A percentile compares a stretch with the other conserved stretches of the same genome.
These are phyloP conservation scores for Meteorus cinctellus DNA, from an alignment of 2,888 invertebrate genomes.

Conservation along the genomic window DNA sequence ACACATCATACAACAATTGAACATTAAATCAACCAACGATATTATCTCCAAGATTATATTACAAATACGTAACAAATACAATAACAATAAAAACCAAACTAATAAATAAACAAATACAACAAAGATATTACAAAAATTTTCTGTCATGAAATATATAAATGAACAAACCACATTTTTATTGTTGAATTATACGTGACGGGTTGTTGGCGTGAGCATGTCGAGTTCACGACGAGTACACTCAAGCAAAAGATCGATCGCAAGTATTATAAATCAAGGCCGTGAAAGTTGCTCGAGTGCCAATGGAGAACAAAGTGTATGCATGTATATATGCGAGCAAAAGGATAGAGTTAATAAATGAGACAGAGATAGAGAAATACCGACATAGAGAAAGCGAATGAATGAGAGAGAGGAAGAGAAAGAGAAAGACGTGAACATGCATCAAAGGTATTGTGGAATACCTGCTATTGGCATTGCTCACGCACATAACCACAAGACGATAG, in stretches of 20 bases:
- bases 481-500: slow-evolving; percentile 25
- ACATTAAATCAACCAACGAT: slow-evolving; percentile 9
- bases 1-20: neutral
- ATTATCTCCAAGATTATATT: neutral
- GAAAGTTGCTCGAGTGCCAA: slow-evolving; percentile 51
- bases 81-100: neutral
- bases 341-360: neutral
- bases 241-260: slow-evolving; percentile 47
- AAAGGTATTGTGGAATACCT: slow-evolving; percentile 39
- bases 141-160: neutral
- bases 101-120: neutral
- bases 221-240: slow-evolving; percentile 27
- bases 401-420: neutral
- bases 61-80: slow-evolving; percentile 8
- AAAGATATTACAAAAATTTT: neutral
- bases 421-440: slow-evolving; percentile 13
- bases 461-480: slow-evolving; percentile 41
- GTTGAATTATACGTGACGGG: neutral
- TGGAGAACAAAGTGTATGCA: slow-evolving; percentile 27
- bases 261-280: slow-evolving; percentile 55
- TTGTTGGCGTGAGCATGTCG: slow-evolving; percentile 6
- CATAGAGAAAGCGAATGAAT: no score
- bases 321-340: neutral
- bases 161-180: neutral
- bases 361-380: neutral